Percentiles rank a stretch among this genome's conserved stretches.
These are phyloP conservation scores for Meiosimyza decipiens DNA, from an alignment of 2,888 invertebrate species.

Conservation along the genomic window DNA sequence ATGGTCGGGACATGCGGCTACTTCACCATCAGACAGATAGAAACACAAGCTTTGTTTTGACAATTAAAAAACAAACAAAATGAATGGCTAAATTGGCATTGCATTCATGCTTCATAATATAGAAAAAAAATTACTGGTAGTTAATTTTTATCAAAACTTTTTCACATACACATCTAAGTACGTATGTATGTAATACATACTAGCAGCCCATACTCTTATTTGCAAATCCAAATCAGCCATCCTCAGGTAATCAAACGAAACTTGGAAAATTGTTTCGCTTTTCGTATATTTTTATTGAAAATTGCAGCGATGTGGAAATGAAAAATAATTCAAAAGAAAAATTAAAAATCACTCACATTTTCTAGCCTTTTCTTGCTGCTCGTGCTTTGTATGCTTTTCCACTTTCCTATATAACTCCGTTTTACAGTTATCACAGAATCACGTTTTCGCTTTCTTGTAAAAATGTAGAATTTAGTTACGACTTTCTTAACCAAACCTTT, in stretches of 20 bases:
- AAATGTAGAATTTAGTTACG: neutral
- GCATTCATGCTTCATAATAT: neutral
- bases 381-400: neutral
- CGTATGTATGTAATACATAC: too few relatives aligned
- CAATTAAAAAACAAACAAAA: constrained; percentile 1
- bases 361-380: constrained; percentile 22
- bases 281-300: neutral
- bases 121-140: neutral
- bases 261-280: too few relatives aligned
- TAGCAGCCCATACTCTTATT: too few relatives aligned
- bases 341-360: constrained; percentile 19
- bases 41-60: neutral
- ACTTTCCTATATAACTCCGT: constrained; percentile 19
- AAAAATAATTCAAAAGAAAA: neutral
- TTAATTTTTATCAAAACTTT: too few relatives aligned
- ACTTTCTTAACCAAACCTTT: too few relatives aligned
- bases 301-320: neutral
- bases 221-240: too few relatives aligned
- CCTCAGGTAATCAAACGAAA: too few relatives aligned
- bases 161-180: too few relatives aligned
- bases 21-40: too few relatives aligned
- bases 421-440: constrained; percentile 22
- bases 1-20: too few relatives aligned
- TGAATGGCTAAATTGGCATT: too few relatives aligned
- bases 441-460: constrained; percentile 8